Evolutionary conservation across 2,888 invertebrate species (phyloP).

Genomic region (Sinhomidia bicolor): DNA sequence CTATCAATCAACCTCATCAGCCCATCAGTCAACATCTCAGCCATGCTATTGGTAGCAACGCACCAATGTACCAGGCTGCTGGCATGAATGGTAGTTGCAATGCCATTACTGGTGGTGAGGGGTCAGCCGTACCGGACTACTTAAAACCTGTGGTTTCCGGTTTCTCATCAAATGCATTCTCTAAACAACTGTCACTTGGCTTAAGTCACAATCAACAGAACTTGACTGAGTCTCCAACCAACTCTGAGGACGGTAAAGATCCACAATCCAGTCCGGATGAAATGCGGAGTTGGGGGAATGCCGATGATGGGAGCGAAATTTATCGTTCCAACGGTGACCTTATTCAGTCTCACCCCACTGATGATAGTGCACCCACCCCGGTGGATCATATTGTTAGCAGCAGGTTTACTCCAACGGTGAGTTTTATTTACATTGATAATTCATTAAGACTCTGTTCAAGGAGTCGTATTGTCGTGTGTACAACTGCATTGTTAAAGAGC

Average conservation of each 20-base stretch:
- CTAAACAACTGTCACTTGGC: conserved; percentile 57
- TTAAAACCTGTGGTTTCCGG: conserved; percentile 50
- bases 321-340: neutral
- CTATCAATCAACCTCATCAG: conserved; percentile 43
- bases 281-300: conserved; percentile 43
- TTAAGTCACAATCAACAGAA: neutral
- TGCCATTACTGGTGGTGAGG: conserved; percentile 19
- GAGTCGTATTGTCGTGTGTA: conserved; percentile 8
- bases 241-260: conserved; percentile 41
- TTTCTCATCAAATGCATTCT: conserved; percentile 34
- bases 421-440: neutral
- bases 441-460: neutral
- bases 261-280: conserved; percentile 44
- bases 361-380: conserved; percentile 71
- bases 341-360: conserved; percentile 36
- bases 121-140: conserved; percentile 43
- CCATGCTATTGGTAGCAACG: conserved; percentile 35
- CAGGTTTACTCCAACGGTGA: conserved; percentile 60
- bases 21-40: conserved; percentile 39
- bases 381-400: conserved; percentile 66
- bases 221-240: conserved; percentile 37
- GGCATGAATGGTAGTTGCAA: conserved; percentile 31
- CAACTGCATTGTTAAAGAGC: neutral
- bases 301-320: neutral
- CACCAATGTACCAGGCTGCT: conserved; percentile 37